Conservation (phyloP, 2,797 vertebrate species). For the Synanceia verrucosa region DNA sequence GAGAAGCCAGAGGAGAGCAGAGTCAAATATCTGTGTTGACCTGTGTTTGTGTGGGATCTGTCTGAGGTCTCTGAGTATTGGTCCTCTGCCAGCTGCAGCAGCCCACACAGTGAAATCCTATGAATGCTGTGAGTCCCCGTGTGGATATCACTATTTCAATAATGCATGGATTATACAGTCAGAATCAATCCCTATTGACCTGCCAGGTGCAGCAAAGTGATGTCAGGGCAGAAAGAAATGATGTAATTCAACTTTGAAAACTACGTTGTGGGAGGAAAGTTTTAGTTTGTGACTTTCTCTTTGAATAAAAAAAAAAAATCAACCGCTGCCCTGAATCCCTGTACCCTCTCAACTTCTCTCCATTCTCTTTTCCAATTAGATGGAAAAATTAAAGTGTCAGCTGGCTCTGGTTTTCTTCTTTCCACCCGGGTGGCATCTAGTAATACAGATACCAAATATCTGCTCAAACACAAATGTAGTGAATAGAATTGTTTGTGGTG, state of each 20-base stretch:
- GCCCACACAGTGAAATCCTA: conserved; percentile 65
- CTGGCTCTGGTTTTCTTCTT: not conserved
- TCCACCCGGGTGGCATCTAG: not conserved
- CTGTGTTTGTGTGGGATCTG: conserved; percentile 52
- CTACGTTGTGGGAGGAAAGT: conserved; percentile 5
- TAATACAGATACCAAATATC: not conserved
- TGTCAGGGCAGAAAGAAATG: conserved; percentile 16
- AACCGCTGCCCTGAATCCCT: not conserved
- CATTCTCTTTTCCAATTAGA: not conserved
- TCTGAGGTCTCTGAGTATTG: conserved; percentile 52
- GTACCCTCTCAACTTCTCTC: not conserved
- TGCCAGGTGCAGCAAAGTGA: conserved; percentile 42
- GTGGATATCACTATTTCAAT: conserved; percentile 63
- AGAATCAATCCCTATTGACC: conserved; percentile 57
- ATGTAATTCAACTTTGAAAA: conserved; percentile 38
- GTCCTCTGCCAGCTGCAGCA: conserved; percentile 46
- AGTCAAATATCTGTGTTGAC: conserved; percentile 63
- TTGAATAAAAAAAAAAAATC: not conserved
- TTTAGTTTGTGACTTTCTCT: conserved; percentile 12
- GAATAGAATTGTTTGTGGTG: not conserved
- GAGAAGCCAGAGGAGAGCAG: conserved; percentile 42
- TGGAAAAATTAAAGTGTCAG: not conserved
- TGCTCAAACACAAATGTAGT: no score
- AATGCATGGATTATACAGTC: conserved; percentile 57
- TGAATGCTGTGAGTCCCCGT: conserved; percentile 44